Conservation (phyloP, 2,113 vertebrate species). For the Garra rufa region DNA sequence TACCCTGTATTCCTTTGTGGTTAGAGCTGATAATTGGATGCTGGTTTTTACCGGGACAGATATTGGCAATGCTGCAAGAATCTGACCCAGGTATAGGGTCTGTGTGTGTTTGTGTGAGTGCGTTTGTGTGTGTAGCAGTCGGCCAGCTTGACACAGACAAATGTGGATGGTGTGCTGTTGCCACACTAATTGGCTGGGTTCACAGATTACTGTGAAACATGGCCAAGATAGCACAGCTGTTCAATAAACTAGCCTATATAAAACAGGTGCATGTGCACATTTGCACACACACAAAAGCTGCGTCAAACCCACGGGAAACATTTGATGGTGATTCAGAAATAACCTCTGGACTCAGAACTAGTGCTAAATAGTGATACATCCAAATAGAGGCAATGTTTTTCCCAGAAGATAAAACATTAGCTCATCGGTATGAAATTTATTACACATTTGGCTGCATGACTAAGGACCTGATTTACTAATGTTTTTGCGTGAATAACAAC, state of each 20-base stretch:
- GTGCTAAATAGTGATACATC: neutral
- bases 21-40: neutral
- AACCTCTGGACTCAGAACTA: neutral
- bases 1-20: neutral
- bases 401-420: neutral
- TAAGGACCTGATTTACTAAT: neutral
- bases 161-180: conserved; percentile 33
- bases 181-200: conserved; percentile 49
- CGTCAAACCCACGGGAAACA: neutral
- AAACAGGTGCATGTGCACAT: conserved; percentile 19
- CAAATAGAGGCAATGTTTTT: conserved; percentile 10
- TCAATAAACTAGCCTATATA: conserved; percentile 37
- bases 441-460: neutral
- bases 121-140: neutral
- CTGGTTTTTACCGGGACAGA: neutral
- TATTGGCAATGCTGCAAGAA: neutral
- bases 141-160: conserved; percentile 40
- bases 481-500: neutral
- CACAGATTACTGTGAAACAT: conserved; percentile 41
- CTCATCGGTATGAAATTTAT: neutral
- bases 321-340: conserved; percentile 14
- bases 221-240: conserved; percentile 6
- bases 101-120: neutral
- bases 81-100: conserved; percentile 9
- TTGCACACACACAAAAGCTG: neutral